A percentile compares a stretch with the other conserved stretches of the same genome.
Conservation (phyloP, 2,797 vertebrate species). For the Karalla daura region DNA sequence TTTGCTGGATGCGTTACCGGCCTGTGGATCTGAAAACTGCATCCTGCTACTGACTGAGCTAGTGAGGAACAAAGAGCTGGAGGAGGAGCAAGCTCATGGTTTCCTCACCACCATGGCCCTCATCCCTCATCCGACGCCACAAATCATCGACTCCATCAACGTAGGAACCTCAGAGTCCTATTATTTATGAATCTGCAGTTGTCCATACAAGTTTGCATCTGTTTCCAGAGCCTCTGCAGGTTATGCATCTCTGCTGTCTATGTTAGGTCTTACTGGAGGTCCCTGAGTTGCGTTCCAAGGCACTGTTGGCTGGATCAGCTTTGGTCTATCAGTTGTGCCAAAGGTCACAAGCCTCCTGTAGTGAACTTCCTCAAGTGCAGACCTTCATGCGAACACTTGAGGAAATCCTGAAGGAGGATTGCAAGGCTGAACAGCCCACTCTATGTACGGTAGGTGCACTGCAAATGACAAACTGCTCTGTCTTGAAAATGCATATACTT, state of each 20-base stretch:
- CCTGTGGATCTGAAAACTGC: slow-evolving; percentile 88
- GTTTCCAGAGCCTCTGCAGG: not conserved
- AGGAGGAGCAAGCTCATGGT: slow-evolving; percentile 77
- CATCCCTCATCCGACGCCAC: slow-evolving; percentile 80
- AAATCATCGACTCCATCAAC: slow-evolving; percentile 83
- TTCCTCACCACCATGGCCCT: slow-evolving; percentile 87
- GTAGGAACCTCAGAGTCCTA: slow-evolving; percentile 73
- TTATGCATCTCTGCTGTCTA: slow-evolving; percentile 16
- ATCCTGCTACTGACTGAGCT: slow-evolving; percentile 84
- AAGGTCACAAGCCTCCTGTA: slow-evolving; percentile 71
- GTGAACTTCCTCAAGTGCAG: slow-evolving; percentile 77
- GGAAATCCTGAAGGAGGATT: slow-evolving; percentile 75
- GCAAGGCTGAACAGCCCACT: slow-evolving; percentile 49
- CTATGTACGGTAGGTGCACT: slow-evolving; percentile 62
- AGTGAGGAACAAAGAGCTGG: slow-evolving; percentile 79
- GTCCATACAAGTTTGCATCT: not conserved
- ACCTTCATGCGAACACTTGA: slow-evolving; percentile 79
- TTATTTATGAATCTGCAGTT: not conserved
- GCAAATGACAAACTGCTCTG: no score
- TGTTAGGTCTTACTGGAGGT: slow-evolving; percentile 83
- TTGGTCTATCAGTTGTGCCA: slow-evolving; percentile 86
- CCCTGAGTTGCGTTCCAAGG: slow-evolving; percentile 71
- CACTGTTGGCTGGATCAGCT: slow-evolving; percentile 83
- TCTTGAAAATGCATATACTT: no score
- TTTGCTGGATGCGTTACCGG: slow-evolving; percentile 84